Evolutionary conservation across 2,888 invertebrate genomes (phyloP).

Genomic region (Plusia festucae): DNA sequence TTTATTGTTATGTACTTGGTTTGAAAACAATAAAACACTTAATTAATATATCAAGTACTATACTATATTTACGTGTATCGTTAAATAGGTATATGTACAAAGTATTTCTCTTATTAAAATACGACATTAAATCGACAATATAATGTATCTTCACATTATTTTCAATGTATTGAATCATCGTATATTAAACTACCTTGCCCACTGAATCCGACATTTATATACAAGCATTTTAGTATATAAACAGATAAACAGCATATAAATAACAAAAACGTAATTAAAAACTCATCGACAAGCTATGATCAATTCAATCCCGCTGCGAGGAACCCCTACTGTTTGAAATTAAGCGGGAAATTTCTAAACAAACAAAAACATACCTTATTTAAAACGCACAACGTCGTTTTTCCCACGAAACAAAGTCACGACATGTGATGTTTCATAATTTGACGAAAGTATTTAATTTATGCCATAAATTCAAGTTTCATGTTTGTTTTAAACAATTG

Average conservation of each 20-base stretch:
- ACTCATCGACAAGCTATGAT: slow-evolving; percentile 13
- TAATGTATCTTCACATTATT: no score
- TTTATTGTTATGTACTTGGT: no score
- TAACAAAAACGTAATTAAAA: slow-evolving; percentile 30
- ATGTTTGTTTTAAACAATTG: neutral
- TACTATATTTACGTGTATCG: no score
- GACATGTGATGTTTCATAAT: slow-evolving; percentile 20
- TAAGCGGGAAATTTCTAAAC: slow-evolving; percentile 11
- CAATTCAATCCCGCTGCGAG: slow-evolving; percentile 49
- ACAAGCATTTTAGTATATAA: neutral
- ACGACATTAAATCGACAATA: no score
- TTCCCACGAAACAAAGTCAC: neutral
- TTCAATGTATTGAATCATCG: no score
- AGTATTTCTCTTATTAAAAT: no score
- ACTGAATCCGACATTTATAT: neutral
- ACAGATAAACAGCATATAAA: slow-evolving; percentile 12
- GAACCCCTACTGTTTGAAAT: slow-evolving; percentile 50
- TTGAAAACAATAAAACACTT: no score
- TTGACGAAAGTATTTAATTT: slow-evolving; percentile 40
- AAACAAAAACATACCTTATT: slow-evolving; percentile 11
- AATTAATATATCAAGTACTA: no score
- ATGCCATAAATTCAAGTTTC: slow-evolving; percentile 15
- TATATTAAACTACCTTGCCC: neutral
- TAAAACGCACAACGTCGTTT: accelerated
- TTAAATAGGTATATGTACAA: no score